phyloP scores from a whole-genome alignment of 2,113 vertebrate species.

The Bungarus multicinctus region DNA sequence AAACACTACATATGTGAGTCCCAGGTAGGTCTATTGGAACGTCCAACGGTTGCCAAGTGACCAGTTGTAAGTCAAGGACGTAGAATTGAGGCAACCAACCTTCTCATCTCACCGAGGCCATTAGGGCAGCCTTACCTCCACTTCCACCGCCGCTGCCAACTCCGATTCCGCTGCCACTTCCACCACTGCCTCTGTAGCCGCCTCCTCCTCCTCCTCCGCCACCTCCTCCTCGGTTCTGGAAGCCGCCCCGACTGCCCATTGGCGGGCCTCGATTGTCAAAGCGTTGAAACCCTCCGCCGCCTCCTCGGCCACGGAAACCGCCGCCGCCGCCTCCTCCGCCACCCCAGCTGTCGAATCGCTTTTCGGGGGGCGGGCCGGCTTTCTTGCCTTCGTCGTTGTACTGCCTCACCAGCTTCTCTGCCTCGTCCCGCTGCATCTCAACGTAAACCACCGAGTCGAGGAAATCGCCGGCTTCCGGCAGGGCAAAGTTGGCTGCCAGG shows the following conservation, averaged over 20 bases:
- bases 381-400: slow-evolving; percentile 90
- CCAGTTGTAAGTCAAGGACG: neutral
- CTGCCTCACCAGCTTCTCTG: slow-evolving; percentile 79
- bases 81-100: neutral
- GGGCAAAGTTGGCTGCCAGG: slow-evolving; percentile 80
- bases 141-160: neutral
- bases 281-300: slow-evolving; percentile 76
- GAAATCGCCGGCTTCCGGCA: slow-evolving; percentile 86
- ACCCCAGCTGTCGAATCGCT: slow-evolving; percentile 83
- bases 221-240: slow-evolving; percentile 73
- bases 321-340: slow-evolving; percentile 74
- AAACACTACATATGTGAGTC: neutral
- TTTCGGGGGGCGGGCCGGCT: slow-evolving; percentile 85
- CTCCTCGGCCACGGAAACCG: slow-evolving; percentile 73
- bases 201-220: neutral
- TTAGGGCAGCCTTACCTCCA: neutral
- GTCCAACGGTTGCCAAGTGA: neutral
- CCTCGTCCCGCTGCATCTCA: slow-evolving; percentile 83
- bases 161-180: neutral
- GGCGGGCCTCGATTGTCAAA: slow-evolving; percentile 79
- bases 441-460: slow-evolving; percentile 80
- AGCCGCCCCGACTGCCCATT: slow-evolving; percentile 64
- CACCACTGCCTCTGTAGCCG: slow-evolving; percentile 29
- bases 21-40: too few species aligned
- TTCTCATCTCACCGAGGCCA: too few species aligned